These are phyloP conservation scores for Liodrosophila aerea DNA, from an alignment of 2,888 invertebrate genomes.

Conservation along the genomic window DNA sequence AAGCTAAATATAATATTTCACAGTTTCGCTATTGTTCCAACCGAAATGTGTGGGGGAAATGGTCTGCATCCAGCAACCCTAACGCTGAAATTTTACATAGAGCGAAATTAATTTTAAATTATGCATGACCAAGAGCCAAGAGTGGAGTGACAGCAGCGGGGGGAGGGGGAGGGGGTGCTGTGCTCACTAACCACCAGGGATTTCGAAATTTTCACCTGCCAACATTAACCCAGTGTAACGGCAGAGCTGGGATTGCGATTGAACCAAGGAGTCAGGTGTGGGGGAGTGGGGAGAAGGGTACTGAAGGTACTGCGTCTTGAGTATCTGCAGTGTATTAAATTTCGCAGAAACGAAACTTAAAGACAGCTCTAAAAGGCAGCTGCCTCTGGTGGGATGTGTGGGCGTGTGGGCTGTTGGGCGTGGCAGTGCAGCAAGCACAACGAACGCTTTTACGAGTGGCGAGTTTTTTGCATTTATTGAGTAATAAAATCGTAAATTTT, in stretches of 20 bases:
- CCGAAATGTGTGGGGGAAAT: neutral
- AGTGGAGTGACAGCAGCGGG: constrained; percentile 37
- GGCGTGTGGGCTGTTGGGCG: neutral
- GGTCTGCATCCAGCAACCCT: constrained; percentile 4
- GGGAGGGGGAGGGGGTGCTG: constrained; percentile 1
- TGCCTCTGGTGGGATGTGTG: neutral
- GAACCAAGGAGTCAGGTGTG: too few species aligned
- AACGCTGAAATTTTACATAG: constrained; percentile 55
- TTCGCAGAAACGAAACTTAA: constrained; percentile 36
- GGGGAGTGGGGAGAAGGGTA: constrained; percentile 3
- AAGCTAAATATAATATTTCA: constrained; percentile 57
- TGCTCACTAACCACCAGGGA: constrained; percentile 62
- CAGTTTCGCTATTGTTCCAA: constrained; percentile 34
- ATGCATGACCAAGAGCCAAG: constrained; percentile 62
- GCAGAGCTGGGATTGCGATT: neutral
- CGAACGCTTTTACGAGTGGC: constrained; percentile 63
- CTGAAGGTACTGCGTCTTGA: constrained; percentile 5
- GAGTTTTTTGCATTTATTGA: constrained; percentile 74
- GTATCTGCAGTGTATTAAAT: constrained; percentile 40
- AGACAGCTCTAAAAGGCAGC: constrained; percentile 24
- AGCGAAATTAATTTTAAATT: constrained; percentile 76
- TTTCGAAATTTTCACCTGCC: constrained; percentile 72
- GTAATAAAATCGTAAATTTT: constrained; percentile 76
- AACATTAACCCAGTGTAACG: constrained; percentile 58
- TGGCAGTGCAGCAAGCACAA: constrained; percentile 32